Base-by-base conservation (phyloP, 2,113 vertebrate genomes). In the Malurus alboscapulatus region DNA sequence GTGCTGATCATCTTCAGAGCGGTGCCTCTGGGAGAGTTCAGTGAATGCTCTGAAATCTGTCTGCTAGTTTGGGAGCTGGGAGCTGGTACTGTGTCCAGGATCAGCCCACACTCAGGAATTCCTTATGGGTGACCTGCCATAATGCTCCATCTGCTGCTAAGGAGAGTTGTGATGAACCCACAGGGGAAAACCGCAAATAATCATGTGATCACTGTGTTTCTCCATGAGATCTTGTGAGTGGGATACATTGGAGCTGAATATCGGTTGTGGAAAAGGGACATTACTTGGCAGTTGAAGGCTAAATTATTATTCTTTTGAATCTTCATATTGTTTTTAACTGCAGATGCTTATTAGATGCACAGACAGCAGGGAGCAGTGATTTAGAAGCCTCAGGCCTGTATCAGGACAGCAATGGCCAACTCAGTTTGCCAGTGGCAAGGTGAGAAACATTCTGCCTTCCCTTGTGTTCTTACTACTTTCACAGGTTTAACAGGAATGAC, bases 21-120 rank as follows among this genome's bases (percentile, higher is more conserved):
- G n/a, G 19, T 47, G 32, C 40, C 6, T 3, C 12, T 19, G 36
- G 4, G 15, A 57, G 9, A 26, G 19, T 36, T 51, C 21, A 61
- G 10, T n/a, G 36, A 50, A 17, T 12, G 32, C 8, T 67, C 47
- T 32, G 17, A 30, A 38, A 51, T 6, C 22, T 54, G 10, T 51
- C 36, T 65, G 15, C 13, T 32, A 10, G 7, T 9, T 58, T n/a
- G 30, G 24, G 10, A 34, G 1, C 0, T 38, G 38, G 38, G 30
- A 79, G 6, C 13, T 17, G n/a, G 9, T 24, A 19, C 42, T 5
- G 71, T 29, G 21, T 21, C 44, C 27, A 73, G 44, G 14, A 42
- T 45, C 44, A 30, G 14, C 34, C 45, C 2, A 4, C 30, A 36
- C 34, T 72, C 34, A 68, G 29, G 34, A 73, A 50, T 54, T 90